A percentile compares a stretch with the other conserved stretches of the same genome.
Evolutionary conservation across 2,888 invertebrate genomes (phyloP).

Genomic region (Dicranocentrus wangi): DNA sequence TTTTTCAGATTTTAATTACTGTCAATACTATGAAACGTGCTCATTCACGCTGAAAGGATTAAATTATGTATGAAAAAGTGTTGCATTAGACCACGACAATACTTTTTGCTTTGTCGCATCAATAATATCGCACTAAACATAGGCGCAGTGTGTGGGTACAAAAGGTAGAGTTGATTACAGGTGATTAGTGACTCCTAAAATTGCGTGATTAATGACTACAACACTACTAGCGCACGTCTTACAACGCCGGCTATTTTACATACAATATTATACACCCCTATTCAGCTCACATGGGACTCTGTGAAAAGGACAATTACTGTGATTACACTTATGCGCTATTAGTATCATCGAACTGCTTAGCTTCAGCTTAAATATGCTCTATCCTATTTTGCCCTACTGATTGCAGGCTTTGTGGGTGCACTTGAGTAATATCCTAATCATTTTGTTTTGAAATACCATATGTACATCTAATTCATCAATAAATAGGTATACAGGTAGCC

Average conservation of each 20-base stretch:
- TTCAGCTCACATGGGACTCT: background rate
- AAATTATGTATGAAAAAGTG: background rate
- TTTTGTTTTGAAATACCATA: no score
- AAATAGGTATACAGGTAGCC: no score
- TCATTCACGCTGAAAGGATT: background rate
- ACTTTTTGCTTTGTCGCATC: background rate
- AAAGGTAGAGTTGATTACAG: background rate
- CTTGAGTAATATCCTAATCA: background rate
- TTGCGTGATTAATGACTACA: constrained; percentile 9
- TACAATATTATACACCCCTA: no score
- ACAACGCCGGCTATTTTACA: no score
- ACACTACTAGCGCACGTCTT: no score
- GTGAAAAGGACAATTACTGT: background rate
- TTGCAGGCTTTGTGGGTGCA: background rate
- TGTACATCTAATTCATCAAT: no score
- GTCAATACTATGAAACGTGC: background rate
- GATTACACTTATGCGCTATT: background rate
- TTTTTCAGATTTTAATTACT: background rate
- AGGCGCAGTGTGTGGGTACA: background rate
- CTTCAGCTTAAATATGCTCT: background rate
- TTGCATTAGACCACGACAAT: background rate
- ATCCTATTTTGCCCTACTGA: background rate
- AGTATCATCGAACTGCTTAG: background rate
- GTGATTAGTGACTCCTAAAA: constrained; percentile 13
- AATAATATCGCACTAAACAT: background rate